Evolutionary conservation across 2,113 vertebrate species (phyloP), one percentile per base, ranked within the genome.

Genomic region (Protobothrops mucrosquamatus): DNA sequence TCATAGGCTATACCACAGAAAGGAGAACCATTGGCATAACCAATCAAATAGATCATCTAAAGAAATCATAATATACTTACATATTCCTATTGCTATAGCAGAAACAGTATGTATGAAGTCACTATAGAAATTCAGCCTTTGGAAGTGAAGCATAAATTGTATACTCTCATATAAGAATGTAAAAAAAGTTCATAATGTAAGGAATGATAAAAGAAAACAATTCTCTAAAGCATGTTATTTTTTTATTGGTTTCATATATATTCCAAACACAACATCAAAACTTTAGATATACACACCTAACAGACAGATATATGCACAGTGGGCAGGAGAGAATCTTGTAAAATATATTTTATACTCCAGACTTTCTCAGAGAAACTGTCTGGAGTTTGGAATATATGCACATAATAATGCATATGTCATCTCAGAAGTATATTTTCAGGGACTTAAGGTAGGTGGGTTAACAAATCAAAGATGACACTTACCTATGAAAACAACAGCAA

Each of bases 271-370:
- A 69, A 12, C 29, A 54, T 81, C 7, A 11, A 7, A 18, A 4
- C 1, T 24, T 6, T 86, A 57, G 69, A 88, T 85, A 34, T 89
- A 59, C 39, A 24, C 8, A 3, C 56, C 93, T 94, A 93, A 23
- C 48, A 92, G 90, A 95, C 18, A 81, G 69, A 81, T 81, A 81
- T 81, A 81, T 81, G 69, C 69, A 81, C 15, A 94, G 56, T 96
- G 88, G 89, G 93, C 94, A 96, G 94, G 94, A 95, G 95, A 94
- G 93, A 95, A 96, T 95, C 93, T 94, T 95, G 7, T 94, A 95
- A 96, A 93, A 92, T 92, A 94, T 95, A 92, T 55, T 93, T 92
- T 57, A 94, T 54, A 48, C 26, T 48, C 51, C 26, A 91, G 90
- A 93, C 22, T 54, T 92, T 85, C 3, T n/a, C 3, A 74, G 20